A percentile compares a stretch with the other conserved stretches of the same genome.
phyloP scores from a whole-genome alignment of 2,113 vertebrate genomes.

The Serinus canaria region DNA sequence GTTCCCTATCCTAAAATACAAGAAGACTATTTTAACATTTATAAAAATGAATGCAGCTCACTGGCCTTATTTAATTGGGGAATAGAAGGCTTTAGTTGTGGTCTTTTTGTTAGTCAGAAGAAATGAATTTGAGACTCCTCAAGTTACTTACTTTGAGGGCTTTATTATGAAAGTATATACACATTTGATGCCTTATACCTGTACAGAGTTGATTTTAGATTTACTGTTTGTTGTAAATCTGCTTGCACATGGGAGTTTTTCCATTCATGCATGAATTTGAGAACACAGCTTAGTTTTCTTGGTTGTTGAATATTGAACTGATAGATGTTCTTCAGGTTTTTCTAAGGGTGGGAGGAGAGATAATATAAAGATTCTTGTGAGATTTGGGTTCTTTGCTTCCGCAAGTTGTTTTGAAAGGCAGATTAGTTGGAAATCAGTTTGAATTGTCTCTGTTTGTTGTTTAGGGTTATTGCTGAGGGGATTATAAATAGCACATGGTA shows the following conservation, averaged over 20 bases:
- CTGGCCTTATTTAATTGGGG: not conserved
- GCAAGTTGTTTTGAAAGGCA: not conserved
- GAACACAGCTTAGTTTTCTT: not conserved
- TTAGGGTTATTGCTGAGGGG: not conserved
- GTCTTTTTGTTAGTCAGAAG: not conserved
- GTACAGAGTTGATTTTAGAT: not conserved
- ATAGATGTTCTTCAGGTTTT: not conserved
- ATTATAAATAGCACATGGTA: not conserved
- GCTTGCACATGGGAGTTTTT: not conserved
- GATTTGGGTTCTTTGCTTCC: not conserved
- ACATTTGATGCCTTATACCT: not conserved
- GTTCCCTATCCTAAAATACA: not conserved
- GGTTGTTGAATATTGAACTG: not conserved
- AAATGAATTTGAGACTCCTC: not conserved
- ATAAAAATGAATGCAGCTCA: fast-evolving
- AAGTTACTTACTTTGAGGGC: not conserved
- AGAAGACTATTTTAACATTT: not conserved
- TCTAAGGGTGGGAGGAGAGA: not conserved
- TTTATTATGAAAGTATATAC: not conserved
- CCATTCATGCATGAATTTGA: not conserved
- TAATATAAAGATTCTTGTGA: not conserved
- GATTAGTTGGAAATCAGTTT: not conserved
- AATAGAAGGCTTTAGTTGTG: not conserved
- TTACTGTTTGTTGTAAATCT: not conserved
- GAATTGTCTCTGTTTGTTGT: not conserved